Evolutionary conservation across 2,797 vertebrate species (phyloP).

Genomic region (Epinephelus awoara): DNA sequence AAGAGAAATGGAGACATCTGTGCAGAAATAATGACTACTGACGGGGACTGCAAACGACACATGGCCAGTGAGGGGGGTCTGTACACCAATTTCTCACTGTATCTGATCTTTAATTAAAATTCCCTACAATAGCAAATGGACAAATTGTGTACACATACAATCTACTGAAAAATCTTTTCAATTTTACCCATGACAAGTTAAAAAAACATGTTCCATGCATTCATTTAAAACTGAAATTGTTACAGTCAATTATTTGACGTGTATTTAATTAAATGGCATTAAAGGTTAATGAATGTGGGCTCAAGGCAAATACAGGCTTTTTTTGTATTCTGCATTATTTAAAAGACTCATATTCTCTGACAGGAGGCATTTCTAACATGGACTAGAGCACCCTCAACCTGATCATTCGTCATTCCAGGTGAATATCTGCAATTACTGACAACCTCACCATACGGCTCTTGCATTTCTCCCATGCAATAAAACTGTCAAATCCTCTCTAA

Average conservation of each 20-base stretch:
- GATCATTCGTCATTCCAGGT: conserved; percentile 35
- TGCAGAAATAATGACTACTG: conserved; percentile 59
- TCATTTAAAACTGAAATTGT: neutral
- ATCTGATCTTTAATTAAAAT: conserved; percentile 29
- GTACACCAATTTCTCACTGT: conserved; percentile 11
- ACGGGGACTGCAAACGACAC: conserved; percentile 47
- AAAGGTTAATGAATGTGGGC: conserved; percentile 21
- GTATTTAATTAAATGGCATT: conserved; percentile 2
- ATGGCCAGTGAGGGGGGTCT: conserved; percentile 5
- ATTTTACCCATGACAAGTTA: neutral
- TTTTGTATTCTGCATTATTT: conserved; percentile 11
- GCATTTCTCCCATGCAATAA: conserved; percentile 44
- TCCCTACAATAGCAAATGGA: conserved; percentile 2
- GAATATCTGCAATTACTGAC: conserved; percentile 36
- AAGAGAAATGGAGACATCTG: conserved; percentile 72
- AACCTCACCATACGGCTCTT: conserved; percentile 5
- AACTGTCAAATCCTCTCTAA: conserved; percentile 48
- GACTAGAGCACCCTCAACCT: neutral
- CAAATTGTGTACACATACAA: neutral
- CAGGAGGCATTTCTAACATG: neutral
- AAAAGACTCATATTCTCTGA: conserved; percentile 10
- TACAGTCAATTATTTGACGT: neutral
- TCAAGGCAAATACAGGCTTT: neutral
- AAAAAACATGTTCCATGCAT: neutral
- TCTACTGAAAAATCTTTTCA: neutral